These are phyloP conservation scores for Drosophila nikananu DNA, from an alignment of 1,140 invertebrate genomes.

Conservation along the genomic window DNA sequence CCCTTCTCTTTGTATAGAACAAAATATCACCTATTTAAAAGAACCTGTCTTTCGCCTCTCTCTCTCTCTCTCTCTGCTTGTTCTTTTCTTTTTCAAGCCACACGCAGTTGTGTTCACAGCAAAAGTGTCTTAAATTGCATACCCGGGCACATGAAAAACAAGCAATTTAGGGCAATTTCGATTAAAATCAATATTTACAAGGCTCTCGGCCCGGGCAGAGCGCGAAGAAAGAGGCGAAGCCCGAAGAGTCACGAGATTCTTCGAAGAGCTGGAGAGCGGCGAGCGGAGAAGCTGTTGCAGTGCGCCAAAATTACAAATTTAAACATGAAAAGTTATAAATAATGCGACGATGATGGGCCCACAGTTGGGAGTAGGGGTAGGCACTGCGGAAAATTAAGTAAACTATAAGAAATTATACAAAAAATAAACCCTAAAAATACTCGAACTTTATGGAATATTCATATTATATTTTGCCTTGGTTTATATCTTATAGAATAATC, in stretches of 20 bases:
- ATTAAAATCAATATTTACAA: constrained; percentile 83
- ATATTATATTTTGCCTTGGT: too few species aligned
- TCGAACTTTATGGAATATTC: background rate
- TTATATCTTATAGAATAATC: background rate
- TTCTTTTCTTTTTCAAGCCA: constrained; percentile 2
- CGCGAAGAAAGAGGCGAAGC: background rate
- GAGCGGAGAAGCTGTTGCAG: constrained; percentile 28
- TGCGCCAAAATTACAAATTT: constrained; percentile 81
- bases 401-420: background rate
- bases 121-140: constrained; percentile 76
- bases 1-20: background rate
- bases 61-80: background rate
- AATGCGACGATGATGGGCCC: constrained; percentile 64
- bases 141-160: constrained; percentile 53
- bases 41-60: background rate
- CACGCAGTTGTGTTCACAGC: constrained; percentile 52
- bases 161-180: constrained; percentile 81
- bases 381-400: background rate
- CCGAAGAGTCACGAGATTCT: constrained; percentile 30
- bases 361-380: constrained; percentile 14
- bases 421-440: background rate
- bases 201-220: constrained; percentile 24
- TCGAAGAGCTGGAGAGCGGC: background rate
- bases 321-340: constrained; percentile 83
- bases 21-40: constrained; percentile 3